Percentiles rank a stretch among this genome's conserved stretches.
Conservation (phyloP, 2,113 vertebrate species). For the Emydocephalus ijimae region DNA sequence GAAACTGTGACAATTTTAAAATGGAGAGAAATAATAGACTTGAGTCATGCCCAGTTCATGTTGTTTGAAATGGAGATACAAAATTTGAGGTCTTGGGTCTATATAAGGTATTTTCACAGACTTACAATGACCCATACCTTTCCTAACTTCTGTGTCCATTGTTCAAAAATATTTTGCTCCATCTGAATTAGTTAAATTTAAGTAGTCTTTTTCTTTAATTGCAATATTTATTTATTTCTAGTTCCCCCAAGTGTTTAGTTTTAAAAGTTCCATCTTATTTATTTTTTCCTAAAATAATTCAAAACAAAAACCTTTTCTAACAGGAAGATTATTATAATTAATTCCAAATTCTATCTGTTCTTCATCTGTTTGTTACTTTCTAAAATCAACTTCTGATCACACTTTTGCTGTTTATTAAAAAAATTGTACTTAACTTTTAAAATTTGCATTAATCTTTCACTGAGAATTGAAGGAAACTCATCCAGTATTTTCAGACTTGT, state of each 20-base stretch:
- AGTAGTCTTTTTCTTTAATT: neutral
- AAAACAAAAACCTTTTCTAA: neutral
- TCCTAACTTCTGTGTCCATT: neutral
- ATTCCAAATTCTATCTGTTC: neutral
- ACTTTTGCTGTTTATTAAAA: neutral
- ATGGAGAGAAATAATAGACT: neutral
- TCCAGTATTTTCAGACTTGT: neutral
- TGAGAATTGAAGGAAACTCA: neutral
- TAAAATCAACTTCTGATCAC: neutral
- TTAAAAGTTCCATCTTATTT: neutral
- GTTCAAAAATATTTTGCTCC: neutral
- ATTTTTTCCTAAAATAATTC: neutral
- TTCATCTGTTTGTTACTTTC: neutral
- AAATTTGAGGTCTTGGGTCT: neutral
- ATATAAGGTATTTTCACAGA: neutral
- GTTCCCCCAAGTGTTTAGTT: neutral
- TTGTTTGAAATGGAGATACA: neutral
- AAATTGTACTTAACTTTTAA: neutral
- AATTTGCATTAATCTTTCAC: neutral
- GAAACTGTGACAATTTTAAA: neutral
- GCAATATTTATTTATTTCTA: neutral
- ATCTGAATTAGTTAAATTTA: neutral
- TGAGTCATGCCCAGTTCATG: neutral
- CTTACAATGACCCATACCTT: neutral
- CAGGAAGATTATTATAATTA: neutral